These are phyloP conservation scores for Falco berigora DNA, from an alignment of 2,797 vertebrate species.

Conservation along the genomic window DNA sequence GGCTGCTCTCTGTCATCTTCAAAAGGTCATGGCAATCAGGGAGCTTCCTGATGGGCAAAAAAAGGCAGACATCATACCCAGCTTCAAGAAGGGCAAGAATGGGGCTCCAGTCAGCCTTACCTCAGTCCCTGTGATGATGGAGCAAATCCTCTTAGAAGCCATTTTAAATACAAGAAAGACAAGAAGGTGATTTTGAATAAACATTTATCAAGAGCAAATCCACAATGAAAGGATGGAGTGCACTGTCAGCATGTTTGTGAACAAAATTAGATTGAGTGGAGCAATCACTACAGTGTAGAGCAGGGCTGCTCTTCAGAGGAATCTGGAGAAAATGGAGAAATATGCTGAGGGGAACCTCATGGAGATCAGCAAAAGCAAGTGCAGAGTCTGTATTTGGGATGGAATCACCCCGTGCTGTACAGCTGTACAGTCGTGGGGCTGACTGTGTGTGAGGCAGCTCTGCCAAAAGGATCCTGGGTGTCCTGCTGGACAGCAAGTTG, in stretches of 20 bases:
- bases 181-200: neutral
- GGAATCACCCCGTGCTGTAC: neutral
- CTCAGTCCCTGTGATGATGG: neutral
- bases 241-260: neutral
- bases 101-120: neutral
- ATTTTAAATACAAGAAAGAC: neutral
- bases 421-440: neutral
- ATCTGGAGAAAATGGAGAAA: neutral
- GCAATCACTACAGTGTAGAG: neutral
- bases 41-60: neutral
- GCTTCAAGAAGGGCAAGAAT: neutral
- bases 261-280: neutral
- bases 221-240: neutral
- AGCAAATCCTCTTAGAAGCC: neutral
- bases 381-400: neutral
- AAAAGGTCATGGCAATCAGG: neutral
- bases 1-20: neutral
- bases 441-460: neutral
- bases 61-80: neutral
- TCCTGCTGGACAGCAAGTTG: neutral
- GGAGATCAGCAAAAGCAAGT: neutral
- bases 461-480: neutral
- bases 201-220: neutral
- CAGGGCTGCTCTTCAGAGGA: neutral
- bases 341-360: neutral